Evolutionary conservation across 2,888 invertebrate genomes (phyloP), one percentile per base, ranked within the genome.

Genomic region (Phengaris arion): DNA sequence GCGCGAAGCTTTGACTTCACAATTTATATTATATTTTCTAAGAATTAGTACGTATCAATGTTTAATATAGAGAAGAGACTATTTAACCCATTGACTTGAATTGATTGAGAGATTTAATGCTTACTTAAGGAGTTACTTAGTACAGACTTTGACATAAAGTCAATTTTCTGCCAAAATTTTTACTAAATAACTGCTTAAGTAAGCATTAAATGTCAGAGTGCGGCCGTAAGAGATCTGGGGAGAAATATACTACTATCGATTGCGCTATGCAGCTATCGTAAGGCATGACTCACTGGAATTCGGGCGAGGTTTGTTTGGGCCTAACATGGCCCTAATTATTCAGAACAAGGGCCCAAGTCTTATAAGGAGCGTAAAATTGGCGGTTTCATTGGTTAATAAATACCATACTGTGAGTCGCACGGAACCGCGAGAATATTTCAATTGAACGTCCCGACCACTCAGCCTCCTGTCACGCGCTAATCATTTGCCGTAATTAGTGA

Each of bases 281-380:
- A 13, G 9, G 52, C 70, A 51, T 83, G 84, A 85, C 80, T 84
- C 83, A 82, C 78, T 79, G 81, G 82, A 83, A 88, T 86, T 86
- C 81, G 70, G 70, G 35, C 70, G 70, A 70, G 59, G 75, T 83
- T 83, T 84, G 81, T 84, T 85, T 78, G 78, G 82, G 80, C 79
- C 81, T 78, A 82, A 81, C 81, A 81, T 81, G 81, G 79, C 80
- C 81, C 82, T 86, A 87, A 89, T 88, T 86, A 86, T 83, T 80
- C 80, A 77, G 85, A 85, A 87, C 87, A 88, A 88, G 86, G 85
- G 86, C 83, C 79, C 80, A 78, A 78, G 83, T 84, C 80, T 80
- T 76, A 73, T 55, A 75, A 76, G 68, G 76, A 74, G 72, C 69
- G 77, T 69, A 74, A 76, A 77, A 75, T 76, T 76, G 76, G 76